phyloP scores from a whole-genome alignment of 2,113 vertebrate species.

The Geothlypis trichas region DNA sequence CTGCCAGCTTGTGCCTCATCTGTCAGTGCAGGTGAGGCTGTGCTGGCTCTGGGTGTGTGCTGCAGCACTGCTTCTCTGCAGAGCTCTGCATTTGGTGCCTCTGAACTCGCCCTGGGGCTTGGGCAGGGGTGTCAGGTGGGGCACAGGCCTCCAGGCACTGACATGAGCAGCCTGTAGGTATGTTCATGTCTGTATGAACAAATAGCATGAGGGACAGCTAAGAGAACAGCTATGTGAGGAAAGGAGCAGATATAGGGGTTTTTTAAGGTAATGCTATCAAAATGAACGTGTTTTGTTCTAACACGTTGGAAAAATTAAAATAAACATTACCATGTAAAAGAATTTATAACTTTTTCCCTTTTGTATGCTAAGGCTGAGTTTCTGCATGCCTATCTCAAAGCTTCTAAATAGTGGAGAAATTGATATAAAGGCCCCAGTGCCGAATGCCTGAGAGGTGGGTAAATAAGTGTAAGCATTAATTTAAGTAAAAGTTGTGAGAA shows the following conservation, averaged over 20 bases:
- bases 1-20: accelerated
- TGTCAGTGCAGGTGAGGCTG: neutral
- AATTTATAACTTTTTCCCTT: neutral
- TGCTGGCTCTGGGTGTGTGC: neutral
- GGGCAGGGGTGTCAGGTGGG: neutral
- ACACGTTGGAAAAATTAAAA: neutral
- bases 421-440: neutral
- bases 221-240: neutral
- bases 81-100: neutral
- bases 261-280: neutral
- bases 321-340: neutral
- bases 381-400: neutral
- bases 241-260: neutral
- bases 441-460: neutral
- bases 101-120: neutral
- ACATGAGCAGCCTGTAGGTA: accelerated
- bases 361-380: neutral
- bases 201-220: neutral
- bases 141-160: no score
- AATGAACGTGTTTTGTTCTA: neutral
- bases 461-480: neutral
- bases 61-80: accelerated
- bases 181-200: accelerated
- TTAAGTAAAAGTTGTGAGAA: neutral
- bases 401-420: neutral